phyloP scores from a whole-genome alignment of 2,113 vertebrate species.

The Pristiophorus japonicus region DNA sequence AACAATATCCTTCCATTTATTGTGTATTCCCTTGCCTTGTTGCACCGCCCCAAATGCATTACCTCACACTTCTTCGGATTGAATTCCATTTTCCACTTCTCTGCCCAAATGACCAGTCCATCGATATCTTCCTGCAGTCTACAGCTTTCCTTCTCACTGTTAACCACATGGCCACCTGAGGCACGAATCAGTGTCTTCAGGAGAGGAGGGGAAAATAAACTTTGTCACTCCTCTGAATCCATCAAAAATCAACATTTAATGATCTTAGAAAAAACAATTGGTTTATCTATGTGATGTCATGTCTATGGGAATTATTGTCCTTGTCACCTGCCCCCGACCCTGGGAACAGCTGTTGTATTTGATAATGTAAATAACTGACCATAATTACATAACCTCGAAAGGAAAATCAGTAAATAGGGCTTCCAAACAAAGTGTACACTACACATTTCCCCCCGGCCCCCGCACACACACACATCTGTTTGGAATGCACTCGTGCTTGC shows the following conservation, averaged over 20 bases:
- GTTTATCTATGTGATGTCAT: background rate
- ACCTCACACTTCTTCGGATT: too few species aligned
- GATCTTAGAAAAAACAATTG: background rate
- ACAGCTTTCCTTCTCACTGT: too few species aligned
- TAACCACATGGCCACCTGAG: too few species aligned
- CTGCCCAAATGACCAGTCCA: too few species aligned
- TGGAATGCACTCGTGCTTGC: background rate
- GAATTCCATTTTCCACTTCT: too few species aligned
- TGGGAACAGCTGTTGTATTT: background rate
- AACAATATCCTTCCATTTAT: too few species aligned
- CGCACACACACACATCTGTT: too few species aligned
- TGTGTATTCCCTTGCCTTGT: too few species aligned
- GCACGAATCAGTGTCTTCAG: background rate
- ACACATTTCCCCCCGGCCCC: too few species aligned
- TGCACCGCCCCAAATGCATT: too few species aligned
- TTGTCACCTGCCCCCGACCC: background rate
- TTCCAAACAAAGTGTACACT: background rate
- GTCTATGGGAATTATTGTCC: background rate
- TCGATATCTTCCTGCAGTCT: too few species aligned
- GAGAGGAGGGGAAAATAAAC: background rate
- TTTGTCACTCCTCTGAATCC: background rate
- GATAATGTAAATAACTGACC: background rate
- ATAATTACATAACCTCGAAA: background rate
- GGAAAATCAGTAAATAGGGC: background rate
- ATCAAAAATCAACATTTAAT: background rate